phyloP scores from a whole-genome alignment of 2,797 vertebrate genomes.

The Botia kubotai region DNA sequence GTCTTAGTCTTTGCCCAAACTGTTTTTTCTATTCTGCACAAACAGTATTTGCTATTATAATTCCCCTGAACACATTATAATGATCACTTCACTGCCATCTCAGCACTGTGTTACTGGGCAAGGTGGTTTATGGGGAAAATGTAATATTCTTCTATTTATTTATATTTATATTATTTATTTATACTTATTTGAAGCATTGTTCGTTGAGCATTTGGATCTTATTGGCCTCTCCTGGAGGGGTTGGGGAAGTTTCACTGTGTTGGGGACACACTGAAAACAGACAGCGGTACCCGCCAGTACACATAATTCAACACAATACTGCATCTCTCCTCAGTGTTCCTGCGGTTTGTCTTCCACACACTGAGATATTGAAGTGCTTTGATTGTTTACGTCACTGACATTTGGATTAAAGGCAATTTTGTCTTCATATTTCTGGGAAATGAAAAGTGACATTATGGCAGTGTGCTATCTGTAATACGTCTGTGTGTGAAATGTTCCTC shows the following conservation, averaged over 20 bases:
- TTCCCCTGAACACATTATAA: slow-evolving; percentile 41
- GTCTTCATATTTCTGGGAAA: slow-evolving; percentile 51
- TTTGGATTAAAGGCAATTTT: slow-evolving; percentile 44
- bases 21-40: slow-evolving; percentile 36
- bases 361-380: slow-evolving; percentile 34
- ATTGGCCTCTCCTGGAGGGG: slow-evolving; percentile 43
- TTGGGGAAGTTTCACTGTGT: slow-evolving; percentile 35
- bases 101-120: slow-evolving; percentile 47
- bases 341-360: slow-evolving; percentile 44
- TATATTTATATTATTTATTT: too few species aligned
- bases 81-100: slow-evolving; percentile 41
- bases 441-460: slow-evolving; percentile 62
- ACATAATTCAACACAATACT: slow-evolving; percentile 30
- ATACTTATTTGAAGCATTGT: slow-evolving; percentile 41
- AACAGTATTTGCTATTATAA: slow-evolving; percentile 52
- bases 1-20: slow-evolving; percentile 10
- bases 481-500: not conserved
- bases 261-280: slow-evolving; percentile 46
- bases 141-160: slow-evolving; percentile 31
- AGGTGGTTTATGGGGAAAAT: slow-evolving; percentile 50
- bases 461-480: slow-evolving; percentile 1
- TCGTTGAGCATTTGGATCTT: slow-evolving; percentile 54
- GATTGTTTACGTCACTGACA: slow-evolving; percentile 39
- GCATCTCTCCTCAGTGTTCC: slow-evolving; percentile 14
- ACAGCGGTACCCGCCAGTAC: slow-evolving; percentile 19